These are phyloP conservation scores for pig (Sus scrofa) DNA, from an alignment of 2,113 vertebrate genomes.

Conservation along the genomic window T2T-Sscrofa CM000827.6:51068501-51069000, in stretches of 20 bases:
- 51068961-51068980: slow-evolving; percentile 99
- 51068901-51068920: slow-evolving; percentile 99
- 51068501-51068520: slow-evolving; percentile 42
- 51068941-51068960: slow-evolving; percentile 99
- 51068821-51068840: slow-evolving; percentile 38
- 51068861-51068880: slow-evolving; percentile 80
- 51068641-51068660: slow-evolving; percentile 20
- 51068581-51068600: slow-evolving; percentile 49
- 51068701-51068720: slow-evolving; percentile 27
- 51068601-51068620: background rate
- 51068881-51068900: slow-evolving; percentile 78
- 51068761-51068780: slow-evolving; percentile 46
- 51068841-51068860: slow-evolving; percentile 73
- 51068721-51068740: slow-evolving; percentile 24
- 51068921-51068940: slow-evolving; percentile 99
- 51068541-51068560: slow-evolving; percentile 51
- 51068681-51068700: background rate
- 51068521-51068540: background rate
- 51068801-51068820: slow-evolving; percentile 50
- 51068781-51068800: slow-evolving; percentile 40
- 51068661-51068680: slow-evolving; percentile 6
- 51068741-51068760: slow-evolving; percentile 26
- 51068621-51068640: slow-evolving; percentile 20
- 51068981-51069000: slow-evolving; percentile 99
- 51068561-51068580: slow-evolving; percentile 46